Conservation (phyloP, 2,113 vertebrate species). For the Caracal caracal region DNA sequence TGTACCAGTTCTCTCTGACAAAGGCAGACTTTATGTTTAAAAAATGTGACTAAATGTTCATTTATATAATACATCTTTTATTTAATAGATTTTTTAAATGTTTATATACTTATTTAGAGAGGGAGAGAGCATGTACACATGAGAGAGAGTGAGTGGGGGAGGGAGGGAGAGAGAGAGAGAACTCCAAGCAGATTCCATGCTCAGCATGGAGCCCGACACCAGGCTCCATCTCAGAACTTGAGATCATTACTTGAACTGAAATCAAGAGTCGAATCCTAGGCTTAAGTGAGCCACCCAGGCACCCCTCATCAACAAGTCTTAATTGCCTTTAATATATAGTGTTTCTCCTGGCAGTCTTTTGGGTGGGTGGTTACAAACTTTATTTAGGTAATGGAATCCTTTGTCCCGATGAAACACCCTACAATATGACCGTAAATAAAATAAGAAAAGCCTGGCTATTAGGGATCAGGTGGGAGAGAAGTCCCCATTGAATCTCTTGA, state of each 20-base stretch:
- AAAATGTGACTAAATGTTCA: neutral
- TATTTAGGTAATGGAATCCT: neutral
- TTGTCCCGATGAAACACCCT: neutral
- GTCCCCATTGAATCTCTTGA: neutral
- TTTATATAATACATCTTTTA: neutral
- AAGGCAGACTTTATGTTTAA: conserved; percentile 8
- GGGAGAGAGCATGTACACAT: too few relatives aligned
- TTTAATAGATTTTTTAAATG: too few relatives aligned
- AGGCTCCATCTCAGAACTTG: too few relatives aligned
- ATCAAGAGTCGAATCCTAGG: too few relatives aligned
- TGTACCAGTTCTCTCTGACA: neutral
- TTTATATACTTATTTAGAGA: too few relatives aligned
- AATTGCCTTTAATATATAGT: neutral
- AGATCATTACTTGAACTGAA: too few relatives aligned
- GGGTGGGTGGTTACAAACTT: neutral
- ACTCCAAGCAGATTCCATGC: too few relatives aligned
- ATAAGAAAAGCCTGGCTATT: neutral
- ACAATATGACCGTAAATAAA: neutral
- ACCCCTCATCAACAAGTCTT: neutral
- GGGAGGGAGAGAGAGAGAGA: too few relatives aligned
- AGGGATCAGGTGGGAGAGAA: neutral
- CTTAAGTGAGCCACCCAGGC: too few relatives aligned
- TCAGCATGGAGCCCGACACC: too few relatives aligned
- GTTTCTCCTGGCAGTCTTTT: neutral
- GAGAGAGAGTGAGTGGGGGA: too few relatives aligned